phyloP scores from a whole-genome alignment of 2,888 invertebrate species.

The Hydriomena furcata region DNA sequence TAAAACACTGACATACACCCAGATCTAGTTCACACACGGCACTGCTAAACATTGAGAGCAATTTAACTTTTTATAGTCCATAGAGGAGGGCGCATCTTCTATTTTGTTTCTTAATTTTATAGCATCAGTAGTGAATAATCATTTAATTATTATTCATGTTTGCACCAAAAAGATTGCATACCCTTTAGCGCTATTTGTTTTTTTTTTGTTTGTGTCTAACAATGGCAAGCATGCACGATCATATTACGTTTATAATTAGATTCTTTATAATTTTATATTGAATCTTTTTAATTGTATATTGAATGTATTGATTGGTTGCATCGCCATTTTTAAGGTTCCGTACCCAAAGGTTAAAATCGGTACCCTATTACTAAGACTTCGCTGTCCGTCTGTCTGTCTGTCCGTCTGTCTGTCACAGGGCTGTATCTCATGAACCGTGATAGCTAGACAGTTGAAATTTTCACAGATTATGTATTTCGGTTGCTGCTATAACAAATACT shows the following conservation, averaged over 20 bases:
- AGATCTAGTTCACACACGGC: conserved; percentile 52
- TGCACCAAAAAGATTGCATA: background rate
- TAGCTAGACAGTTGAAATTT: too few relatives aligned
- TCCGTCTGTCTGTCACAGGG: too few relatives aligned
- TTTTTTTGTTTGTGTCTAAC: background rate
- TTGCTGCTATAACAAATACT: too few relatives aligned
- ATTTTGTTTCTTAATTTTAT: conserved; percentile 46
- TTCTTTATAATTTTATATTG: too few relatives aligned
- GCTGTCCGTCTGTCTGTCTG: too few relatives aligned
- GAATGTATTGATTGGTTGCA: background rate
- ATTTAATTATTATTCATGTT: conserved; percentile 30
- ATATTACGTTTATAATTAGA: too few relatives aligned
- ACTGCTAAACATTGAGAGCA: conserved; percentile 62
- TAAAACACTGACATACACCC: conserved; percentile 44
- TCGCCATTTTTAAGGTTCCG: too few relatives aligned
- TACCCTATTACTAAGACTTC: too few relatives aligned
- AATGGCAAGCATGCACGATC: conserved; percentile 3
- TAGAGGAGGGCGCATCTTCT: conserved; percentile 52
- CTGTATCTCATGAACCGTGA: too few relatives aligned
- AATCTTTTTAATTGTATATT: too few relatives aligned
- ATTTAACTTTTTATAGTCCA: conserved; percentile 66
- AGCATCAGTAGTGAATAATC: conserved; percentile 24
- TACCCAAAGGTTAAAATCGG: too few relatives aligned
- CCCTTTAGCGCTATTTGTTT: conserved; percentile 1
- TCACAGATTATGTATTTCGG: too few relatives aligned